Evolutionary conservation across 2,113 vertebrate genomes (phyloP).

Genomic region (Archocentrus centrarchus): DNA sequence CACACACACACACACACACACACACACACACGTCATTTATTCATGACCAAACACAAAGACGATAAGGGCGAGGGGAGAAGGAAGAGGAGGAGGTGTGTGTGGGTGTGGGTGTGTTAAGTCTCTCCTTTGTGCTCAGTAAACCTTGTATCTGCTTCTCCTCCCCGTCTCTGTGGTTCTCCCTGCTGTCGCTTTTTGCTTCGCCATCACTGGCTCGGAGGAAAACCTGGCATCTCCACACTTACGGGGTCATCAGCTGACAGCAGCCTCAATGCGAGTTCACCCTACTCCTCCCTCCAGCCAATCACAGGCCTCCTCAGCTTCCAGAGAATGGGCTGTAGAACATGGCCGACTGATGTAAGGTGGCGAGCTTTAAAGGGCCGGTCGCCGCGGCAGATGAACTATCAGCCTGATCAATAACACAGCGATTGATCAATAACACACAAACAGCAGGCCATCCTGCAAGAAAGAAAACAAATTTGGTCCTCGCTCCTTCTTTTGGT

Average conservation of each 20-base stretch:
- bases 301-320: conserved; percentile 37
- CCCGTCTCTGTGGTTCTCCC: neutral
- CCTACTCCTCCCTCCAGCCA: conserved; percentile 42
- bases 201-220: neutral
- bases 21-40: conserved; percentile 25
- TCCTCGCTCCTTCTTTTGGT: neutral
- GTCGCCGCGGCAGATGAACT: neutral
- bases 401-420: neutral
- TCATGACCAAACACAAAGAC: conserved; percentile 17
- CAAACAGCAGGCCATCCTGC: neutral
- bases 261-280: conserved; percentile 37
- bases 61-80: neutral
- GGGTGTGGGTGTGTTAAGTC: neutral
- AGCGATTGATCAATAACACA: too few relatives aligned
- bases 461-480: neutral
- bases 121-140: neutral
- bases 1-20: neutral
- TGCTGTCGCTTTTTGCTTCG: neutral
- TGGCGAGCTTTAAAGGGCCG: conserved; percentile 14
- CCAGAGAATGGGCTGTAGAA: neutral
- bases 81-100: neutral
- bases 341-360: neutral
- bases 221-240: neutral
- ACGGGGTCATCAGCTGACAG: neutral
- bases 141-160: neutral